These are phyloP conservation scores for Plecturocebus donacophilus DNA, from an alignment of 2,113 vertebrate genomes.

Conservation along the genomic window DNA sequence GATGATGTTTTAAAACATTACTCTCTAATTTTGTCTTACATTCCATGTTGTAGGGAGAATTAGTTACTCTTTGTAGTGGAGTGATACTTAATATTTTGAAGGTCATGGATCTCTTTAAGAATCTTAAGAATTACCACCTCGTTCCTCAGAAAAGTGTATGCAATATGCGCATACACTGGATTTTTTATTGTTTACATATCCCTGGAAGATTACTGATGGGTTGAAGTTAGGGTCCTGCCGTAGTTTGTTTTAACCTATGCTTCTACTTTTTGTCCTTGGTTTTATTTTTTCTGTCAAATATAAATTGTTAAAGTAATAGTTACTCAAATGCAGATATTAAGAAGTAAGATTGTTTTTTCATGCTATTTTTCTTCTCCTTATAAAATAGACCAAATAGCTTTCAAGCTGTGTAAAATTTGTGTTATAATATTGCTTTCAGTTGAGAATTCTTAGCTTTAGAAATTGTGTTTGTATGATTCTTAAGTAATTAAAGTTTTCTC, in stretches of 20 bases:
- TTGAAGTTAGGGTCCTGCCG: not conserved
- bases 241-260: not conserved
- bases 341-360: not conserved
- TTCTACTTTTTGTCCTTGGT: not conserved
- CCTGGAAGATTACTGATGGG: not conserved
- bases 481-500: not conserved
- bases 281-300: conserved; percentile 28
- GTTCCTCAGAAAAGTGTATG: not conserved
- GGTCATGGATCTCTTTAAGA: not conserved
- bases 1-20: not conserved
- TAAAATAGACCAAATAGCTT: not conserved
- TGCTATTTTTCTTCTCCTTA: conserved; percentile 14
- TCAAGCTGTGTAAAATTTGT: not conserved
- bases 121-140: not conserved
- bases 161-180: not conserved
- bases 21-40: not conserved
- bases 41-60: not conserved
- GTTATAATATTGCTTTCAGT: not conserved
- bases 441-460: not conserved
- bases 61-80: not conserved
- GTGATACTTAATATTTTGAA: not conserved
- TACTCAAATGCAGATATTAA: not conserved
- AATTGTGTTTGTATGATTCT: not conserved
- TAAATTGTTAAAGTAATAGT: not conserved
- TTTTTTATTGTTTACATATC: not conserved